Base-by-base conservation (phyloP, 2,888 invertebrate genomes). In the Oegoconia quadripuncta region DNA sequence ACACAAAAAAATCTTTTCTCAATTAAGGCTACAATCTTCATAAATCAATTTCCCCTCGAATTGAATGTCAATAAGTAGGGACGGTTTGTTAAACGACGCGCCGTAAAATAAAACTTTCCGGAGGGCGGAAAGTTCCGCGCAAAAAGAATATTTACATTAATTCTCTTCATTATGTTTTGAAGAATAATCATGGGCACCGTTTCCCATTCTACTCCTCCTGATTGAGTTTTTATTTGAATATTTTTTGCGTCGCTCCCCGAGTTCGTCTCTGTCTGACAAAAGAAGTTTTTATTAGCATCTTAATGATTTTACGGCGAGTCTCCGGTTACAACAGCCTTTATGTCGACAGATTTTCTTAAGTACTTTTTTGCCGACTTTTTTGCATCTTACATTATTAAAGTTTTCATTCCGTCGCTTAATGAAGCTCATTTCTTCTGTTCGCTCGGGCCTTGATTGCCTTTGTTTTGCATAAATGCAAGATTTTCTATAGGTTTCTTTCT, bases 241-340 rank as follows among this genome's bases (percentile, higher is more conserved):
- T 84, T 84, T 84, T 77, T 81, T 78, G 66, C 61, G 64, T 59
- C 48, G 68, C 64, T 70, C 69, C 68, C 71, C 53, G 69, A 78
- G 81, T 83, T 78, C 80, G 78, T 76, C 80, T 77, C 81, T 75
- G 80, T 64, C 74, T 73, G 70, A 86, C 86, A 86, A 86, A 86
- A 87, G 83, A 88, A 87, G 88, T 87, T 88, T 88, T 88, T 88
- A 88, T 88, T 88, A 88, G 88, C 88, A 88, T 88, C 88, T 88
- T 88, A 88, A 88, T 88, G 88, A 88, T 88, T 88, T 88, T 88
- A 88, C 88, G 87, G 84, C 80, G 76, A 76, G 80, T 80, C 83
- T 82, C 83, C 79, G 78, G 83, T 87, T 87, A 87, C 86, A 86
- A 83, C 82, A 83, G 86, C 83, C 87, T 87, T 87, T 87, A 87